Base-by-base conservation (phyloP, 2,888 invertebrate species). In the Epistrophella euchroma region DNA sequence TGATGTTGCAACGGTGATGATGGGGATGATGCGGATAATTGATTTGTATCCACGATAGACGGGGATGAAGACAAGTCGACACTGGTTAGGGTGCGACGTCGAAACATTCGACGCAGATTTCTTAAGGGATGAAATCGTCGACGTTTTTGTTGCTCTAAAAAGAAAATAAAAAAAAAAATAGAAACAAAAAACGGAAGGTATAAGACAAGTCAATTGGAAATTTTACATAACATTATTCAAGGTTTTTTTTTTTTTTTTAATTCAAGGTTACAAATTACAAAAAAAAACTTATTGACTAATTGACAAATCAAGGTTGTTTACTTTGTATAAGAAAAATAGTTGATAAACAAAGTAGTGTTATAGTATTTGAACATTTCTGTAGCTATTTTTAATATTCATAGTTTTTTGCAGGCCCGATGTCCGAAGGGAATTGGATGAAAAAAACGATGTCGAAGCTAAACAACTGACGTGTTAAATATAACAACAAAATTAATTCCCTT, bases 51-150 rank as follows among this genome's bases (percentile, higher is more conserved):
- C 15, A 88, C 85, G 19, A 79, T 64, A 19, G 75, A 80, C 7
- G 75, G 73, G 7, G 82, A 75, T 5, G 82, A 75, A 4, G 88
- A 75, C 68, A 81, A 66, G 50, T 86, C 90, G 9, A 89, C 90
- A 80, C 90, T 91, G 60, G 91, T 92, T 82, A 92, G 90, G 10
- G 92, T 92, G 76, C 92, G 91, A 60, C 92, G 91, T 1, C 92
- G 92, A 88, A 92, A 92, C 80, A 92, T 92, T 50, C 92, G 91
- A 6, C 92, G 91, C 68, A 92, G 89, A 89, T 92, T 92, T 50
- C 92, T 91, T 47, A 92, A 89, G 52, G 92, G 92, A 90, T 92
- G 92, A 88, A 92, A 92, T 79, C 92, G 90, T 60, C 92, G 91
- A 37, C 92, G 90, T 88, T 92, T 92, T 84, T 92, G 91, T 89